Percentiles rank a stretch among this genome's conserved stretches.
These are phyloP conservation scores for Metridium senile DNA, from an alignment of 92 coral and sea anemone species.

Conservation along the genomic window DNA sequence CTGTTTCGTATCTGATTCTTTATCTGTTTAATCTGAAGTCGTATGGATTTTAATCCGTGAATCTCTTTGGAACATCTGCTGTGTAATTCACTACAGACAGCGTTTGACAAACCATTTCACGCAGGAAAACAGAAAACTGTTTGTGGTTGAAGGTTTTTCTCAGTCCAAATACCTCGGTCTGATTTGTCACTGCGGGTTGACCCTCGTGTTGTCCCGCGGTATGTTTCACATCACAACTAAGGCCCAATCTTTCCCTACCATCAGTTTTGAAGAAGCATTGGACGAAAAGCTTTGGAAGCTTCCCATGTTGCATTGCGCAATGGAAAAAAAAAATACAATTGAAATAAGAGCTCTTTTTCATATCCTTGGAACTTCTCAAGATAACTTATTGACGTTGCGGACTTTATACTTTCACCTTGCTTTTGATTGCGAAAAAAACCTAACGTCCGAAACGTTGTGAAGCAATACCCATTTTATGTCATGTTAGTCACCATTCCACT, in stretches of 20 bases:
- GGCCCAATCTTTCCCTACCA: neutral
- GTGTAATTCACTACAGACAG: neutral
- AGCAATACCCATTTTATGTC: too few relatives aligned
- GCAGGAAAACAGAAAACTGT: neutral
- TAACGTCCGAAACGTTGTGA: too few relatives aligned
- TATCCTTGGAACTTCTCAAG: too few relatives aligned
- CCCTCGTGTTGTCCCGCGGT: neutral
- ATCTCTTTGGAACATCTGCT: neutral
- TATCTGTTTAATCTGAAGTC: too few relatives aligned
- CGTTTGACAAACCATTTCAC: neutral
- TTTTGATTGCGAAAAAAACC: too few relatives aligned
- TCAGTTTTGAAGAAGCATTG: neutral
- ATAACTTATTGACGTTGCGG: too few relatives aligned
- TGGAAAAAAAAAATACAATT: neutral
- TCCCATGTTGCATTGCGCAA: neutral
- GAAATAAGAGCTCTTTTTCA: too few relatives aligned
- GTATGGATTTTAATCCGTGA: neutral
- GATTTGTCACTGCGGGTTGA: too few relatives aligned
- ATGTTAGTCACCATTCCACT: too few relatives aligned
- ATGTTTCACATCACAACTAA: neutral
- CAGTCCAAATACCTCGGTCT: neutral
- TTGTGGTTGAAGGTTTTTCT: neutral
- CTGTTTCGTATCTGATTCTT: too few relatives aligned
- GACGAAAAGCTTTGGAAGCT: neutral
- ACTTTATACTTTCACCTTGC: too few relatives aligned